Percentiles rank a stretch among this genome's conserved stretches.
These are phyloP conservation scores for Megalops cyprinoides DNA, from an alignment of 2,797 vertebrate species.

Conservation along the genomic window DNA sequence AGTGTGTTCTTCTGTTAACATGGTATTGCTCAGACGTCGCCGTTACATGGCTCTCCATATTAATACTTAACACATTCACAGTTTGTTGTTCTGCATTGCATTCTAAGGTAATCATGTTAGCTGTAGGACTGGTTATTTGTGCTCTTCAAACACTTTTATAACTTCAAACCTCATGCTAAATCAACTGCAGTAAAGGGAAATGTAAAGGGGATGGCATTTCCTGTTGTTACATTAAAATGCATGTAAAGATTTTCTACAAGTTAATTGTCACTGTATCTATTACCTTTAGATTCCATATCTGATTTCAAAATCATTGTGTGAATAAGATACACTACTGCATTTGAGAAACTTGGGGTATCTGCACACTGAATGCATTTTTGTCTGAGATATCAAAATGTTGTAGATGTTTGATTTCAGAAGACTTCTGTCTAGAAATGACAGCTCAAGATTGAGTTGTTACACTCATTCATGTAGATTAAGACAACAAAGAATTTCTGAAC, in stretches of 20 bases:
- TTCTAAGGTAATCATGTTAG: background rate
- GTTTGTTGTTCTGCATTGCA: background rate
- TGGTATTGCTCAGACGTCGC: background rate
- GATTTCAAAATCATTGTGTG: too few relatives aligned
- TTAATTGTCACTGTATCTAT: too few relatives aligned
- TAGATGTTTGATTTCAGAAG: too few relatives aligned
- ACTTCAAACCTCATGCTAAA: background rate
- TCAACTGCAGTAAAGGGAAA: background rate
- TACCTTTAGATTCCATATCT: too few relatives aligned
- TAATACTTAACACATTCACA: conserved; percentile 11
- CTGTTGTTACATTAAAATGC: too few relatives aligned
- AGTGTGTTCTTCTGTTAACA: background rate
- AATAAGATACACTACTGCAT: background rate
- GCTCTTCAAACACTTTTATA: background rate
- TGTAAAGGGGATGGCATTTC: background rate
- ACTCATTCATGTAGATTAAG: conserved; percentile 26
- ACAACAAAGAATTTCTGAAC: too few relatives aligned
- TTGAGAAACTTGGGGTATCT: too few relatives aligned
- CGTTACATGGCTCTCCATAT: conserved; percentile 6
- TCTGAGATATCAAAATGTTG: too few relatives aligned
- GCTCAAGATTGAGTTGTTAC: too few relatives aligned
- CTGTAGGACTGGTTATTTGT: background rate
- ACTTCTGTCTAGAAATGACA: too few relatives aligned
- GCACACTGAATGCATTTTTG: too few relatives aligned
- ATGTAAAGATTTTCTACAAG: too few relatives aligned